phyloP scores from a whole-genome alignment of 30 jellyfish, hydroid and myxozoan genomes.

The Aurelia aurita region DNA sequence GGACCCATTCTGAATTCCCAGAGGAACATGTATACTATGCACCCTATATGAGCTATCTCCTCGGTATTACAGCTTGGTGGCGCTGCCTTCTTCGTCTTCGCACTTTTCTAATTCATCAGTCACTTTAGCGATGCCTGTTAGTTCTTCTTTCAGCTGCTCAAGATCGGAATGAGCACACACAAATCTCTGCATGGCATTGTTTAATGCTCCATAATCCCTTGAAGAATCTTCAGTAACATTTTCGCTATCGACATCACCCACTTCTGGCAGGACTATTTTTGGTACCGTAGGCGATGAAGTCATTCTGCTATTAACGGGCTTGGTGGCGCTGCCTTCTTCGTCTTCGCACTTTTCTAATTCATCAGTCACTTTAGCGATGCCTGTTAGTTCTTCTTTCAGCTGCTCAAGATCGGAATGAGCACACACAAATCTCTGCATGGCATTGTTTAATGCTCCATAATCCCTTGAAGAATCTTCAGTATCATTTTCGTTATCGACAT shows the following conservation, averaged over 20 bases:
- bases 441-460: slow-evolving; percentile 10
- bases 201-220: neutral
- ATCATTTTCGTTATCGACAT: neutral
- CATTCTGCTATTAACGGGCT: slow-evolving; percentile 23
- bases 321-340: neutral
- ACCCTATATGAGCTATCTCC: too few species aligned
- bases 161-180: slow-evolving; percentile 41
- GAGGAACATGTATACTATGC: too few species aligned
- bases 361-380: slow-evolving; percentile 25
- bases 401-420: slow-evolving; percentile 27
- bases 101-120: slow-evolving; percentile 10
- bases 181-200: slow-evolving; percentile 38
- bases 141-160: slow-evolving; percentile 35
- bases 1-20: too few species aligned
- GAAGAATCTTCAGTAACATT: neutral
- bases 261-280: slow-evolving; percentile 1
- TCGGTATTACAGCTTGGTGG: neutral
- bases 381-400: slow-evolving; percentile 43
- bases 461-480: slow-evolving; percentile 1
- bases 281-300: slow-evolving; percentile 7
- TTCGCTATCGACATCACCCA: neutral
- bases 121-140: slow-evolving; percentile 16
- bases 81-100: neutral
- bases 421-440: slow-evolving; percentile 35
- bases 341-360: neutral